A percentile compares a stretch with the other conserved stretches of the same genome.
Evolutionary conservation across 2,888 invertebrate genomes (phyloP).

Genomic region (Malthinus flaveolus): DNA sequence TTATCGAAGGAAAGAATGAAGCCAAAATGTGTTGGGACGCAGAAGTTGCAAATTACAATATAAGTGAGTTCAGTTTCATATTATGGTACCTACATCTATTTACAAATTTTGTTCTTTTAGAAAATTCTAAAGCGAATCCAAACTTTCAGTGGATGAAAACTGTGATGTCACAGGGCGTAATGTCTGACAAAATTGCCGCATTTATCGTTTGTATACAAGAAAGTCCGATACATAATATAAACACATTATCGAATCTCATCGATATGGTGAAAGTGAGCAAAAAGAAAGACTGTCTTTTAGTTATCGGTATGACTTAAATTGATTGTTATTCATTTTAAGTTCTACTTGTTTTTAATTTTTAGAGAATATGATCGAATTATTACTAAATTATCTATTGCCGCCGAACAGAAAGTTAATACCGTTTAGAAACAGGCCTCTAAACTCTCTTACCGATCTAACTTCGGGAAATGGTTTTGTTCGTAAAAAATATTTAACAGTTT

Average conservation of each 20-base stretch:
- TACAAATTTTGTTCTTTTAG: conserved; percentile 43
- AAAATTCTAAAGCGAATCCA: conserved; percentile 62
- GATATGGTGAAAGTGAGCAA: conserved; percentile 78
- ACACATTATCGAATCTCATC: conserved; percentile 70
- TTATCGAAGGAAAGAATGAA: conserved; percentile 65
- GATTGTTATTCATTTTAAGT: background rate
- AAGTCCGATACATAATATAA: conserved; percentile 77
- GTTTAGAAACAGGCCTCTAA: conserved; percentile 68
- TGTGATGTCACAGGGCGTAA: conserved; percentile 78
- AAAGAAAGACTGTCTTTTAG: conserved; percentile 69
- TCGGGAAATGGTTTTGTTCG: conserved; percentile 68
- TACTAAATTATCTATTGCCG: conserved; percentile 70
- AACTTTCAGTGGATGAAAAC: conserved; percentile 79
- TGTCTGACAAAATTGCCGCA: conserved; percentile 85
- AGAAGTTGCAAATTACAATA: conserved; percentile 65
- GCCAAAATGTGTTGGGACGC: conserved; percentile 68
- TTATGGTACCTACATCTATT: conserved; percentile 3
- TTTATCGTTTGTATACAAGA: conserved; percentile 80
- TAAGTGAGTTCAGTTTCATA: conserved; percentile 53
- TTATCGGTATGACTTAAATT: conserved; percentile 60
- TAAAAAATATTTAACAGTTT: conserved; percentile 69
- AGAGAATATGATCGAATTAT: conserved; percentile 80
- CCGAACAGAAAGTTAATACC: conserved; percentile 66
- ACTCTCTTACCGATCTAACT: conserved; percentile 60
- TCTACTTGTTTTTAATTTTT: conserved; percentile 35